Conservation (phyloP, 2,113 vertebrate species). For the Thermophis baileyi region DNA sequence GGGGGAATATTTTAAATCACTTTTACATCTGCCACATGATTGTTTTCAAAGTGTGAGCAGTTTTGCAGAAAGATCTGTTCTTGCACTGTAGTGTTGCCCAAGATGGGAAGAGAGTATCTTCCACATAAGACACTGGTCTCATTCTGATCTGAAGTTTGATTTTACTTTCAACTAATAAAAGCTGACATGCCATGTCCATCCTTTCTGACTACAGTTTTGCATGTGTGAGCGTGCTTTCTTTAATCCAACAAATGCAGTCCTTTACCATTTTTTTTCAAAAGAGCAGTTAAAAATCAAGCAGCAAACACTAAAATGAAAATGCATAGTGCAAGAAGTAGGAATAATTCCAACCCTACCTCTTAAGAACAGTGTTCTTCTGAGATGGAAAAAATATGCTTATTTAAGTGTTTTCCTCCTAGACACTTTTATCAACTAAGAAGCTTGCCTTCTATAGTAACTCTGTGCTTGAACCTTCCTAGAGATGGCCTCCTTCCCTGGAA, state of each 20-base stretch:
- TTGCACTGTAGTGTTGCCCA: conserved; percentile 63
- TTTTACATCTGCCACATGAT: conserved; percentile 63
- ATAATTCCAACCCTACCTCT: neutral
- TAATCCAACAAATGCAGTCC: conserved; percentile 22
- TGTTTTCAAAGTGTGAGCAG: conserved; percentile 41
- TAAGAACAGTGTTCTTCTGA: neutral
- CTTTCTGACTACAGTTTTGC: conserved; percentile 47
- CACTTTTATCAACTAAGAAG: neutral
- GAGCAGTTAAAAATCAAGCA: neutral
- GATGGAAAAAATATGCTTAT: too few species aligned
- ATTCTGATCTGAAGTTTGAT: conserved; percentile 63
- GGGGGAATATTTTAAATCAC: conserved; percentile 63
- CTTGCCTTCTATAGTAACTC: neutral
- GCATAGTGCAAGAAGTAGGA: neutral
- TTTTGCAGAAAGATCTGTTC: conserved; percentile 56
- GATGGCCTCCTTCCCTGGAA: neutral
- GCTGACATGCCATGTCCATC: conserved; percentile 68
- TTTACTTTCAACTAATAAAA: conserved; percentile 76
- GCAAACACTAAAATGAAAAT: neutral
- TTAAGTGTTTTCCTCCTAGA: neutral
- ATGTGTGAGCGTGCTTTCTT: conserved; percentile 38
- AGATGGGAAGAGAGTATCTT: conserved; percentile 49
- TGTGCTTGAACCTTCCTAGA: neutral
- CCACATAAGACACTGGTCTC: conserved; percentile 59
- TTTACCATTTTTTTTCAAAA: neutral